Evolutionary conservation across 92 coral and sea anemone species (phyloP).

Genomic region (Phymanthus crucifer): DNA sequence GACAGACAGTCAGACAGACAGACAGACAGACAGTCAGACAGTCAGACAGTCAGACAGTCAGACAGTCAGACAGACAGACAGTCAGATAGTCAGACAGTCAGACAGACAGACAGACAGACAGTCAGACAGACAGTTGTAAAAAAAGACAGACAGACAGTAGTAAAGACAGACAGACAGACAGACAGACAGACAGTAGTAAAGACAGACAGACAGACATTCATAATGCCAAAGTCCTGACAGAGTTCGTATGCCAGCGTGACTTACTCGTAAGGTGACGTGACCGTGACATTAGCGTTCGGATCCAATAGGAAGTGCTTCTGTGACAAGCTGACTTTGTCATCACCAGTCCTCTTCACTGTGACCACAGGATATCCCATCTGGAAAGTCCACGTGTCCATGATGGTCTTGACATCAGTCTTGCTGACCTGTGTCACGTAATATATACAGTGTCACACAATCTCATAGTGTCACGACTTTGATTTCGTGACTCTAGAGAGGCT

Average conservation of each 20-base stretch:
- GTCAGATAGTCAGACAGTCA: neutral
- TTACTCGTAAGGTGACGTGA: constrained; percentile 72
- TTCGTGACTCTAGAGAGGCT: too few species aligned
- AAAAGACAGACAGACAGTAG: neutral
- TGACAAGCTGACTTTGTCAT: constrained; percentile 62
- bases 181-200: neutral
- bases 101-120: neutral
- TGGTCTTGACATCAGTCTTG: constrained; percentile 64
- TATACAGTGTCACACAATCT: neutral
- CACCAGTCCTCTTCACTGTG: constrained; percentile 49
- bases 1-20: neutral
- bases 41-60: neutral
- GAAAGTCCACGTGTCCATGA: constrained; percentile 83
- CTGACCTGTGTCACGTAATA: constrained; percentile 45
- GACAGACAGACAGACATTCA: neutral
- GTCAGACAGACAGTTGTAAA: neutral
- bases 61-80: neutral
- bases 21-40: neutral
- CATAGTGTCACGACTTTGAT: neutral
- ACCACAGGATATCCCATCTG: constrained; percentile 84
- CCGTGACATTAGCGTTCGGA: constrained; percentile 76
- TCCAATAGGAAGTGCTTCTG: constrained; percentile 90
- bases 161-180: neutral
- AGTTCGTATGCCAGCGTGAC: constrained; percentile 20
- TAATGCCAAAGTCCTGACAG: too few species aligned